phyloP scores from a whole-genome alignment of 2,113 vertebrate species.

The Helogale parvula region DNA sequence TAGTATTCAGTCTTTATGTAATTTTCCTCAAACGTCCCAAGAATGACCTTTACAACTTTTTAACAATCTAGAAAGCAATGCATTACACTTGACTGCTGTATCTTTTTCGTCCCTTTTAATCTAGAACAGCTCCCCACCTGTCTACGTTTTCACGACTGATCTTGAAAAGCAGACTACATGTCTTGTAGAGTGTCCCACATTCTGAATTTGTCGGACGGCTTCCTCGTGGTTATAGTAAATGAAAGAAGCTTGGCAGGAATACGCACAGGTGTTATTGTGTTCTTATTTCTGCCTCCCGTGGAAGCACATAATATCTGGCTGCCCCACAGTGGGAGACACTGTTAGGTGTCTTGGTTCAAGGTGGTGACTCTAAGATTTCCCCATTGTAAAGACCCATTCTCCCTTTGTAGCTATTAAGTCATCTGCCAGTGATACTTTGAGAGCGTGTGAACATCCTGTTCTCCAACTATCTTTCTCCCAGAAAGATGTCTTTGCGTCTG shows the following conservation, averaged over 20 bases:
- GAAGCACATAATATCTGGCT: rapidly evolving
- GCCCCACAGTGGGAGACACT: not conserved
- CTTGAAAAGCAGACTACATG: not conserved
- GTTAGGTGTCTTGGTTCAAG: not conserved
- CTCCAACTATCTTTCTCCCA: not conserved
- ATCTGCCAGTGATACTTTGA: not conserved
- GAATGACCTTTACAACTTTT: not conserved
- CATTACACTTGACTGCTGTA: not conserved
- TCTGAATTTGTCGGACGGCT: not conserved
- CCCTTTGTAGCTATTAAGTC: not conserved
- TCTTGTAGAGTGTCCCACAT: not conserved
- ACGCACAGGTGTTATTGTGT: not conserved
- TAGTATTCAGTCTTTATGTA: not conserved
- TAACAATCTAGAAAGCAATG: not conserved
- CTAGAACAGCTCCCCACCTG: not conserved
- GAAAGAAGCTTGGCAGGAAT: not conserved
- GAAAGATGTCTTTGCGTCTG: not conserved
- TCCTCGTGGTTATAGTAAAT: not conserved
- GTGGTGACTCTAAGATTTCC: not conserved
- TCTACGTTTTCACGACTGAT: not conserved
- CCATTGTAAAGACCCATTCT: not conserved
- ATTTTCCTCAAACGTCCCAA: not conserved
- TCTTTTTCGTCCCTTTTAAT: not conserved
- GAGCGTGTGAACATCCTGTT: not conserved
- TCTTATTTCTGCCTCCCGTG: not conserved